Conservation (phyloP, 2,113 vertebrate species). For the Deroptyus accipitrinus region DNA sequence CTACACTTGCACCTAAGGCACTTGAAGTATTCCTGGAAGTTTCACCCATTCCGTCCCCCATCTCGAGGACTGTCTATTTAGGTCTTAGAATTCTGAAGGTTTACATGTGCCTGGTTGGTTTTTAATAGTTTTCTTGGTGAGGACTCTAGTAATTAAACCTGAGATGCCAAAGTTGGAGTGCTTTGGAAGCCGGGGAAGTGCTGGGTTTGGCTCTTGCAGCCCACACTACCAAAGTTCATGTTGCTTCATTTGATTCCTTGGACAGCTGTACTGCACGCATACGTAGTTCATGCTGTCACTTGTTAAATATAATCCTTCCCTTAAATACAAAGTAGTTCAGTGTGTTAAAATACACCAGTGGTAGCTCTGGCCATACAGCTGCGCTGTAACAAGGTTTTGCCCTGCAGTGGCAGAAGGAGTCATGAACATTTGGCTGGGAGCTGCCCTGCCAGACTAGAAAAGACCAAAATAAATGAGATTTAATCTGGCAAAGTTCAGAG, state of each 20-base stretch:
- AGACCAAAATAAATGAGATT: neutral
- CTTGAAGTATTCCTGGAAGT: neutral
- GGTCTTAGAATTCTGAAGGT: neutral
- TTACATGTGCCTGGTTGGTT: neutral
- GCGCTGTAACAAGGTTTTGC: neutral
- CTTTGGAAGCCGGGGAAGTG: neutral
- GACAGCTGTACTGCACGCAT: neutral
- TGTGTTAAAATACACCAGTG: neutral
- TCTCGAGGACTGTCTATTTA: neutral
- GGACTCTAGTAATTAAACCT: neutral
- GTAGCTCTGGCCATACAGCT: neutral
- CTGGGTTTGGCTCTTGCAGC: neutral
- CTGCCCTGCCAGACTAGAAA: neutral
- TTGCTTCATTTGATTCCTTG: neutral
- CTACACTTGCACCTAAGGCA: neutral
- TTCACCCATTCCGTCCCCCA: neutral
- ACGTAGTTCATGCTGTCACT: neutral
- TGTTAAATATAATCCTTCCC: neutral
- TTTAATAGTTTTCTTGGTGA: neutral
- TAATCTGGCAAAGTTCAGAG: neutral
- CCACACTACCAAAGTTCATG: rapidly evolving
- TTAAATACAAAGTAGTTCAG: neutral
- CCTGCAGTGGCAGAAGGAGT: rapidly evolving
- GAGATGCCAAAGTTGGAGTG: neutral
- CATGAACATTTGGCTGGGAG: rapidly evolving